phyloP scores from a whole-genome alignment of 2,113 vertebrate genomes.

The Cynoglossus semilaevis region DNA sequence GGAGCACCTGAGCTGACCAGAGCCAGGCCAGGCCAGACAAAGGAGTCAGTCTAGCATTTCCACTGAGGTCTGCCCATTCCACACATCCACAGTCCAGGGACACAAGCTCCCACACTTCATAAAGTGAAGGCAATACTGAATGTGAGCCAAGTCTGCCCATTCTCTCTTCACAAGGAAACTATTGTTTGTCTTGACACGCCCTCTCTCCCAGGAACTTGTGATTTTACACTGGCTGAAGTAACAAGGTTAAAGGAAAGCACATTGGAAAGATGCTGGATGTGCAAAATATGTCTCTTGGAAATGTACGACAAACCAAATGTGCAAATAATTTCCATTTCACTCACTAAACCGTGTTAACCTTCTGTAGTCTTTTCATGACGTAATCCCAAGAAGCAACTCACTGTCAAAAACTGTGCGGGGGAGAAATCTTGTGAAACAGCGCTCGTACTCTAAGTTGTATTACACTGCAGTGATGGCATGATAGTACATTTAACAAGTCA shows the following conservation, averaged over 20 bases:
- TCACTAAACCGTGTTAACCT: background rate
- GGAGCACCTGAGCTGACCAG: constrained; percentile 61
- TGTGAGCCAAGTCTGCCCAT: constrained; percentile 40
- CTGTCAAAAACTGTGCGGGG: background rate
- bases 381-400: background rate
- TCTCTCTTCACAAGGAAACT: constrained; percentile 67
- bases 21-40: constrained; percentile 51
- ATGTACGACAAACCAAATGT: constrained; percentile 21
- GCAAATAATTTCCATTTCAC: constrained; percentile 15
- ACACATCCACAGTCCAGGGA: constrained; percentile 54
- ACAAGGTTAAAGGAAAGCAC: constrained; percentile 29
- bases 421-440: constrained; percentile 3
- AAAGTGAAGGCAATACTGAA: constrained; percentile 64
- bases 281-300: constrained; percentile 34
- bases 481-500: constrained; percentile 1
- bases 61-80: constrained; percentile 55
- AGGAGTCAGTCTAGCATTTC: constrained; percentile 52
- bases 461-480: constrained; percentile 11
- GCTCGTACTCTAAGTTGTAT: constrained; percentile 1
- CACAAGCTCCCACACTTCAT: constrained; percentile 70
- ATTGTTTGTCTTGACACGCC: constrained; percentile 59
- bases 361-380: constrained; percentile 3
- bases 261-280: constrained; percentile 13
- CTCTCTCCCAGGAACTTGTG: constrained; percentile 38
- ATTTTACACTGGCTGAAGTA: constrained; percentile 43